A percentile compares a stretch with the other conserved stretches of the same genome.
These are phyloP conservation scores for Eupithecia pulchellata DNA, from an alignment of 2,888 invertebrate species.

Conservation along the genomic window DNA sequence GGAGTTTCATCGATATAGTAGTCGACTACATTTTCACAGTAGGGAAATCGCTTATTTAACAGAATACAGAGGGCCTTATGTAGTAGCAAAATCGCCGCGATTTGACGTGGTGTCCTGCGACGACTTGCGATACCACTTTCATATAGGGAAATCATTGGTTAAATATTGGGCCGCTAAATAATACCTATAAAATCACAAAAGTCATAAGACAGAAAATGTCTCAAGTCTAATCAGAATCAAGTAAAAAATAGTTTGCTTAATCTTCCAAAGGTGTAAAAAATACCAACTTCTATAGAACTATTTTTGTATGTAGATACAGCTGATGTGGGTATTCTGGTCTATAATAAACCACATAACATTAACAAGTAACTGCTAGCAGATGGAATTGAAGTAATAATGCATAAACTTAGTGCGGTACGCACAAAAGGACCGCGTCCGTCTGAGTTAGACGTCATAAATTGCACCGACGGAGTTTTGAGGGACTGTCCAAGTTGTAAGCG, in stretches of 20 bases:
- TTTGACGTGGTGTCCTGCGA: no score
- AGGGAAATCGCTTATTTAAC: no score
- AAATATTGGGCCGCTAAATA: no score
- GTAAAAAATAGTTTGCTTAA: background rate
- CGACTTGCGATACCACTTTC: no score
- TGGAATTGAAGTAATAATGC: conserved; percentile 45
- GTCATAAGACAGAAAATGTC: no score
- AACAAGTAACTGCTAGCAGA: conserved; percentile 16
- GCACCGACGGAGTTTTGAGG: conserved; percentile 60
- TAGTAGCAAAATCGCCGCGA: no score
- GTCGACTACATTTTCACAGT: no score
- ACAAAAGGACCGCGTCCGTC: conserved; percentile 68
- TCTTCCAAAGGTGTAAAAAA: background rate
- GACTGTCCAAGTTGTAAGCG: background rate
- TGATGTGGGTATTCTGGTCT: background rate
- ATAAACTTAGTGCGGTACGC: conserved; percentile 53
- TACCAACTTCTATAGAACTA: background rate
- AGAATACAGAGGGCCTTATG: background rate
- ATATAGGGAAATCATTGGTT: no score
- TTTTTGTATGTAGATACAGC: background rate
- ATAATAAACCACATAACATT: conserved; percentile 5
- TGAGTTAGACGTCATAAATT: conserved; percentile 71
- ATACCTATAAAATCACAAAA: no score
- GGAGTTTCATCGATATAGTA: no score
- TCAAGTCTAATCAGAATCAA: no score